Base-by-base conservation (phyloP, 1,140 invertebrate genomes). In the Oedothorax gibbosus region DNA sequence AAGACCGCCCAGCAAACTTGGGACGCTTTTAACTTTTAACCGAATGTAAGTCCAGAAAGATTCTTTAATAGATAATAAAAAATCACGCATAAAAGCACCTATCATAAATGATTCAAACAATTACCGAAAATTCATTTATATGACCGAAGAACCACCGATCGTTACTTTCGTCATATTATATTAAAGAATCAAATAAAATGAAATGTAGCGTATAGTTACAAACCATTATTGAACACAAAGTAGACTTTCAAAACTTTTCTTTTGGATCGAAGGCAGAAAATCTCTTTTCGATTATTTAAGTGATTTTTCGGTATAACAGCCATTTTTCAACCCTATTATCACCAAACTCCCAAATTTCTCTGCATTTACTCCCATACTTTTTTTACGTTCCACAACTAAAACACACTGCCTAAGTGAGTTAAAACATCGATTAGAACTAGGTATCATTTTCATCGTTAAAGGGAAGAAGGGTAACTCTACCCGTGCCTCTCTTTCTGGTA, bases 381-480 rank as follows among this genome's bases (percentile, higher is more conserved):
- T 80, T 81, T 71, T 79, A 68, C 64, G n/a, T 4, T 15, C 35
- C 11, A 60, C 50, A 69, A 18, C 65, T 53, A 20, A 56, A 20
- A 51, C 69, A 53, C 51, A 71, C 69, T 49, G 66, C 78, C n/a
- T 35, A 60, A 60, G 62, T 54, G 66, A 71, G 66, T 71, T 71
- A 81, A 81, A 81, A 57, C n/a, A 71, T 81, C 78, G 78, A 81
- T 81, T 81, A 71, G 57, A 50, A 65, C 51, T 35, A 64, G 78
- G 49, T 82, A 82, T 82, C 68, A 56, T 82, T 73, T 73, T 66
- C 69, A 82, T 82, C 80, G 69, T 72, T 56, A 80, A 71, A 80
- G 64, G 56, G 69, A 35, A 35, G 69, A 71, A 71, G 50, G 60
- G 78, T 7, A 80, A 69, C 57, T 53, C 21, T 66, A 15, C 60